Base-by-base conservation (phyloP, 23 tunicate species). In the Halocynthia roretzi region DNA sequence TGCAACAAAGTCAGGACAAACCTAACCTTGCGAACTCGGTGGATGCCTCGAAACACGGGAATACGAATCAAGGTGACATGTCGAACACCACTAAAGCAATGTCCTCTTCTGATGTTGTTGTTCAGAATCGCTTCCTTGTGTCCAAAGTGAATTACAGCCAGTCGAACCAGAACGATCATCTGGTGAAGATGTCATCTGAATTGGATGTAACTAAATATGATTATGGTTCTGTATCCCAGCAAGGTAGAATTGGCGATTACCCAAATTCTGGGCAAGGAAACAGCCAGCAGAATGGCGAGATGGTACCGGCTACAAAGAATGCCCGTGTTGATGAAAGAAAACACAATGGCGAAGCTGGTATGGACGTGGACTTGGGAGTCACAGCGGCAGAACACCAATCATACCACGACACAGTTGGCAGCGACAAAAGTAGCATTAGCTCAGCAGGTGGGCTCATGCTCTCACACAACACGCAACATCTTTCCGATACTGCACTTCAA, bases 371-470 rank as follows among this genome's bases (percentile, higher is more conserved):
- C 44, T 31, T 31, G 44, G 44, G 44, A 31, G 70, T 11, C 10
- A 40, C 31, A 48, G 10, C 22, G 9, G 56, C 65, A 19, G 78
- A 74, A 54, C 55, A 74, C 21, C 63, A 23, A 21, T 74, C 78
- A 7, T 74, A 74, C 7, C 62, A 52, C 4, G 78, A 74, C 31
- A 74, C 78, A 21, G 62, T 48, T 20, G 56, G 78, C 21, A 74
- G 78, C 78, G 78, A 74, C 22, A 74, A 74, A 54, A 74, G 78
- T 48, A 74, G 78, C 63, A 22, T 74, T 12, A 74, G 50, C 52
- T 74, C 78, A 10, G 70, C 70, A 20, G 70, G 48, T 10, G 70
- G 70, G 0, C 22, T 65, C 48, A 48, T 48, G n/a, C 22, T 65
- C n/a, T 40, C 70, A 65, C 70, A 65, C 10, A 48, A 48, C 70